Evolutionary conservation across 30 jellyfish, hydroid and myxozoan species (phyloP).

Genomic region (Aurelia sp.): DNA sequence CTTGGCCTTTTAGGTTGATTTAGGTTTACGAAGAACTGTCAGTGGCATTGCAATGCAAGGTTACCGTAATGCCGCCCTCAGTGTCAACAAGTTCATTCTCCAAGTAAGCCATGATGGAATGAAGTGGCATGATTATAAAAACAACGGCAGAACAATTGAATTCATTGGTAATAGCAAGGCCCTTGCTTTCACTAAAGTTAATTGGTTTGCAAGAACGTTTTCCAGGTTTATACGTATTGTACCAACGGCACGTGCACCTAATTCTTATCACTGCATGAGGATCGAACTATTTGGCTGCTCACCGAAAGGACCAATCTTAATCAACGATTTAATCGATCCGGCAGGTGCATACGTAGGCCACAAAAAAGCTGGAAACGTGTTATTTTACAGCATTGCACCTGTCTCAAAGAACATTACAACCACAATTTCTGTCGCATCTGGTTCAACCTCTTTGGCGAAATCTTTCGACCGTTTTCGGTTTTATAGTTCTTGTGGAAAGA

Average conservation of each 20-base stretch:
- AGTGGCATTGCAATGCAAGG: constrained; percentile 52
- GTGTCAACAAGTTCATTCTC: not conserved
- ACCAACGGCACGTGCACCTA: constrained; percentile 11
- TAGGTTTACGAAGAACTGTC: constrained; percentile 10
- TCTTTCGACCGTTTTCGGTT: too few relatives aligned
- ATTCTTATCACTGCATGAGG: constrained; percentile 13
- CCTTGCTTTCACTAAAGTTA: too few relatives aligned
- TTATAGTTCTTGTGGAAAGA: too few relatives aligned
- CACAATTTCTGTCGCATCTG: not conserved
- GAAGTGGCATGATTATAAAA: not conserved
- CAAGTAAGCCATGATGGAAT: not conserved
- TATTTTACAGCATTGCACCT: constrained; percentile 7
- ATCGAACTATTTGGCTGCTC: constrained; percentile 63
- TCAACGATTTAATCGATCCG: not conserved
- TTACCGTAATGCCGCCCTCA: too few relatives aligned
- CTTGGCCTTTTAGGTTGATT: constrained; percentile 21
- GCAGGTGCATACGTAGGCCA: not conserved
- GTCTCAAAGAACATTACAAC: not conserved
- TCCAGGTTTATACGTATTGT: constrained; percentile 31
- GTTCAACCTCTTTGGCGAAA: not conserved
- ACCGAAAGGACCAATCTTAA: not conserved
- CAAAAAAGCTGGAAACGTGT: not conserved
- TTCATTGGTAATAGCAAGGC: too few relatives aligned
- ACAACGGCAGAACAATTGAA: too few relatives aligned
- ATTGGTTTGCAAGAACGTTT: constrained; percentile 22